Evolutionary conservation across 2,888 invertebrate species (phyloP).

Genomic region (Cephus spinipes): DNA sequence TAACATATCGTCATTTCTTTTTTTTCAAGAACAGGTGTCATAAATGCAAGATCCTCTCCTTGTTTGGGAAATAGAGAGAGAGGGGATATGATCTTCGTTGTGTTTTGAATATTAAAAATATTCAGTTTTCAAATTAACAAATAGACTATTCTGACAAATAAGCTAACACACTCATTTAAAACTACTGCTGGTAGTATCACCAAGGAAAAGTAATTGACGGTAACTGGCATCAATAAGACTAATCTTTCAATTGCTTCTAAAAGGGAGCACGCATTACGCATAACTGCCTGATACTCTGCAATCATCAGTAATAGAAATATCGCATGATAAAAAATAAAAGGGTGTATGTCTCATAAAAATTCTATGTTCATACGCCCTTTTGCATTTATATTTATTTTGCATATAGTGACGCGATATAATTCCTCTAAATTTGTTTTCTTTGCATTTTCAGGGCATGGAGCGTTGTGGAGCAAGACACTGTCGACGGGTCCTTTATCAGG

Average conservation of each 20-base stretch:
- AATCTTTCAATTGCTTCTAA: neutral
- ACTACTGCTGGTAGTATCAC: neutral
- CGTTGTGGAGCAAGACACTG: neutral
- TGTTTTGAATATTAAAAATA: too few relatives aligned
- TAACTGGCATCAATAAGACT: conserved; percentile 56
- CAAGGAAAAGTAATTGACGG: conserved; percentile 37
- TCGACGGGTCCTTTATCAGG: conserved; percentile 14
- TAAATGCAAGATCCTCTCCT: neutral
- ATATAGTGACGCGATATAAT: too few relatives aligned
- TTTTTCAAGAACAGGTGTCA: neutral
- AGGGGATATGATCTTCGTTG: neutral
- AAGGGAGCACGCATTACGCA: neutral
- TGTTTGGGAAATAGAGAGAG: neutral
- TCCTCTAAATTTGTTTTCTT: neutral
- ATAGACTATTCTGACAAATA: neutral
- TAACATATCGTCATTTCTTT: neutral
- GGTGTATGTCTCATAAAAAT: too few relatives aligned
- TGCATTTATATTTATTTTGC: too few relatives aligned
- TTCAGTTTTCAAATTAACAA: too few relatives aligned
- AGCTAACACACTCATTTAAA: neutral
- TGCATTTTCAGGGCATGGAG: neutral
- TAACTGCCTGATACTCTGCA: neutral
- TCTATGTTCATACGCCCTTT: too few relatives aligned
- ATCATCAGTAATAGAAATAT: neutral
- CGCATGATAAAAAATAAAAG: too few relatives aligned